These are phyloP conservation scores for Erpetoichthys calabaricus DNA, from an alignment of 2,797 vertebrate species.

Conservation along the genomic window DNA sequence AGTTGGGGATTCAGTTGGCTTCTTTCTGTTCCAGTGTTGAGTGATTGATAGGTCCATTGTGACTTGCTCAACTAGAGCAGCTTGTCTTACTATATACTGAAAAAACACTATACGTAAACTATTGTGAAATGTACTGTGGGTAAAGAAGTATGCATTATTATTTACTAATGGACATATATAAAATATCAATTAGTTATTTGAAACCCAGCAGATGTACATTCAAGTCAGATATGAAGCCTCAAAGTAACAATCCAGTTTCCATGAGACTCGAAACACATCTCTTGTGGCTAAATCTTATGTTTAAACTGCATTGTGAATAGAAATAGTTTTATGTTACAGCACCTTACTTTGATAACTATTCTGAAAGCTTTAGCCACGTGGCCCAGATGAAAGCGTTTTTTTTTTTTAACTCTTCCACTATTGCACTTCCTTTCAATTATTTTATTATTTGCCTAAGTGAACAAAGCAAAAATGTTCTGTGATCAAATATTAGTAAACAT, in stretches of 20 bases:
- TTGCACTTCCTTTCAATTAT: too few species aligned
- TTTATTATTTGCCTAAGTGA: too few species aligned
- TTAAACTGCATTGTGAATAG: slow-evolving; percentile 5
- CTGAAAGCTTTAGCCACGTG: too few species aligned
- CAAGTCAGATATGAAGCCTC: background rate
- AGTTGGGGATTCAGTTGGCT: background rate
- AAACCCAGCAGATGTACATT: too few species aligned
- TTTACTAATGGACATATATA: background rate
- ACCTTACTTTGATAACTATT: background rate
- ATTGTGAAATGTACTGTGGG: background rate
- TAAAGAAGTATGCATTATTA: slow-evolving; percentile 9
- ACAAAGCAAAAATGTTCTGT: too few species aligned
- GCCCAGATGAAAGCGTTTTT: too few species aligned
- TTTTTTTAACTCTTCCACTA: too few species aligned
- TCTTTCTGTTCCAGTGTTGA: slow-evolving; percentile 3
- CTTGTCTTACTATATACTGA: slow-evolving; percentile 9
- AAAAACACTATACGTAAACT: slow-evolving; percentile 11
- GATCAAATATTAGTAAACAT: too few species aligned
- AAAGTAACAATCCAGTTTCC: background rate
- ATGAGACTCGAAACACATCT: slow-evolving; percentile 2
- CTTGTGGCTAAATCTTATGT: slow-evolving; percentile 2
- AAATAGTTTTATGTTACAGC: slow-evolving; percentile 5
- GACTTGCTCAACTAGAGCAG: background rate
- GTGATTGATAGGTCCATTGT: slow-evolving; percentile 16
- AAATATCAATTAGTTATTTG: too few species aligned